Base-by-base conservation (phyloP, 2,113 vertebrate genomes). In the Abramis brama region DNA sequence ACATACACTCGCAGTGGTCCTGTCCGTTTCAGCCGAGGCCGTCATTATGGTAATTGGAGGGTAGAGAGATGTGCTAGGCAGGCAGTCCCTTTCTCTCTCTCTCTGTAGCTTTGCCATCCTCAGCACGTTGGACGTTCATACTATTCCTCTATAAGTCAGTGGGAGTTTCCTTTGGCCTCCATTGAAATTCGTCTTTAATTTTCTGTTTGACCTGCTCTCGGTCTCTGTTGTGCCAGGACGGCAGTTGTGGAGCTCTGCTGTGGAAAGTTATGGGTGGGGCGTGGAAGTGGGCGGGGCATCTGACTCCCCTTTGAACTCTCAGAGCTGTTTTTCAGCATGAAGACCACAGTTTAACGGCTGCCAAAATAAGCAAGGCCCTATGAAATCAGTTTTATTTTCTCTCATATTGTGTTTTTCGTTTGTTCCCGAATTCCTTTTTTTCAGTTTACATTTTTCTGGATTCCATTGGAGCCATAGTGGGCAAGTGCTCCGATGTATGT, bases 1-100 rank as follows among this genome's bases (percentile, higher is more conserved):
- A 57, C 83, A 85, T 27, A 81, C 62, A 78, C 71, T 66, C 60
- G 76, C 79, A 75, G 43, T 17, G 57, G 74, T 62, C 85, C 57
- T 60, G 43, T 57, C 74, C 75, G 76, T 45, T 70, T 55, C 39
- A 82, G 70, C 19, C 12, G 47, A 87, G 82, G 76, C 80, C 64
- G 27, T 89, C 88, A 87, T 89, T 89, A 86, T 64, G 77, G 88
- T 89, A 89, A 89, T 86, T 89, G 86, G 86, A 66, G 86, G 86
- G 80, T 89, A 87, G 75, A 86, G 84, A 87, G 80, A 80, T 84
- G 66, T 77, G 82, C 86, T 76, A 82, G 36, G 36, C 75, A 33
- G 36, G 36, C 83, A 66, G 77, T 71, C 50, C 55, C 59, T 84
- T 59, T 87, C 86, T 66, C 60, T 52, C 62, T 76, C 50, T 75